Evolutionary conservation across 1,140 invertebrate genomes (phyloP).

Genomic region (Zaprionus africanus): DNA sequence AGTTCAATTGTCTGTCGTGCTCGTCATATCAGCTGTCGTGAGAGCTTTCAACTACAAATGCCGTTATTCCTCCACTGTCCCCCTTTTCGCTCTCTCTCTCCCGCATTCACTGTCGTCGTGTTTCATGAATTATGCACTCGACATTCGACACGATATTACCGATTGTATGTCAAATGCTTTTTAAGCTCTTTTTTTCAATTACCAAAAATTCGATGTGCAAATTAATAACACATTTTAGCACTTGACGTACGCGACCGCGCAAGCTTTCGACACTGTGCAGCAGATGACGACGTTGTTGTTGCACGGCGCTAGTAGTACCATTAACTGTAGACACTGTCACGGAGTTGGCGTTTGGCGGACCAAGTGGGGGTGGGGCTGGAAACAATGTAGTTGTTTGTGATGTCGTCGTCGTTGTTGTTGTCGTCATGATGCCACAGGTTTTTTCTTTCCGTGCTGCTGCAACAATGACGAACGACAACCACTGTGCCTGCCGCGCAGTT

Average conservation of each 20-base stretch:
- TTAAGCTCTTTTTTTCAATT: conserved; percentile 53
- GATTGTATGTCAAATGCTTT: conserved; percentile 38
- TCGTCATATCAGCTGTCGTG: conserved; percentile 42
- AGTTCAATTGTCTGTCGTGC: conserved; percentile 37
- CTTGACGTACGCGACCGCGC: conserved; percentile 76
- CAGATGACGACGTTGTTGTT: conserved; percentile 66
- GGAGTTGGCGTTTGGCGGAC: not conserved
- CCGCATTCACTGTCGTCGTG: not conserved
- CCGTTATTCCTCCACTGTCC: not conserved
- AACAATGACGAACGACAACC: conserved; percentile 18
- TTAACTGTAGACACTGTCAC: conserved; percentile 16
- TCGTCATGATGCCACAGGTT: conserved; percentile 24
- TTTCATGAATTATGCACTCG: conserved; percentile 45
- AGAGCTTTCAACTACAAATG: conserved; percentile 42
- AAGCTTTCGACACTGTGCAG: conserved; percentile 74
- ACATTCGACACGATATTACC: conserved; percentile 45
- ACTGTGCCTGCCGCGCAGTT: conserved; percentile 47
- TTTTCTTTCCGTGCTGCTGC: not conserved
- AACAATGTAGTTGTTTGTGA: conserved; percentile 1
- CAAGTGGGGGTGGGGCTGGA: not conserved
- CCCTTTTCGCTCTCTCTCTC: not conserved
- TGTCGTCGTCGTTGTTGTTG: conserved; percentile 25
- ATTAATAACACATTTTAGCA: conserved; percentile 84
- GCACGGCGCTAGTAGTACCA: conserved; percentile 40
- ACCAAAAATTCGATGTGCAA: conserved; percentile 84